Evolutionary conservation across 2,888 invertebrate species (phyloP).

Genomic region (Eutolmus rufibarbis): DNA sequence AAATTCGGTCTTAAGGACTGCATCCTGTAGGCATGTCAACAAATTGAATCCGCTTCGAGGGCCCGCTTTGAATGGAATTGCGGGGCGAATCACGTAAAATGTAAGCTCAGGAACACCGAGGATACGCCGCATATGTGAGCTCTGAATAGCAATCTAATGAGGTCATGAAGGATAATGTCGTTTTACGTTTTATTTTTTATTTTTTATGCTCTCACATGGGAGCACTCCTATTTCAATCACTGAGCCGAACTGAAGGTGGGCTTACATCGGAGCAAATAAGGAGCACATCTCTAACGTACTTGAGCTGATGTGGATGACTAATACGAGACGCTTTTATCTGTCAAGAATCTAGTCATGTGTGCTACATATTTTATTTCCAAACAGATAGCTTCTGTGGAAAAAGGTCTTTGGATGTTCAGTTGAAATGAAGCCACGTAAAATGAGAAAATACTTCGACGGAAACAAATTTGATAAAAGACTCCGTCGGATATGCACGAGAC

Average conservation of each 20-base stretch:
- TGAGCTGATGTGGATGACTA: slow-evolving; percentile 44
- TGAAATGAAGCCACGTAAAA: slow-evolving; percentile 38
- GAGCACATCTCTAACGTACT: slow-evolving; percentile 15
- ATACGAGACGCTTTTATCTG: slow-evolving; percentile 47
- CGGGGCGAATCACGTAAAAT: slow-evolving; percentile 20
- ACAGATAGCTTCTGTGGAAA: slow-evolving; percentile 36
- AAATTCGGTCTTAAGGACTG: slow-evolving; percentile 38
- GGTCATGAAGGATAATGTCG: slow-evolving; percentile 46
- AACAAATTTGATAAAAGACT: slow-evolving; percentile 47
- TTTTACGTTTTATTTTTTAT: slow-evolving; percentile 43
- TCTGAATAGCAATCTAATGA: slow-evolving; percentile 46
- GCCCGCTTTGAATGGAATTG: slow-evolving; percentile 30
- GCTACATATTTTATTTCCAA: slow-evolving; percentile 46
- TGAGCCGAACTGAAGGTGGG: slow-evolving; percentile 12
- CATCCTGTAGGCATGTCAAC: slow-evolving; percentile 44
- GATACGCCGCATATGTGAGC: slow-evolving; percentile 39
- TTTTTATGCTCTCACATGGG: slow-evolving; percentile 40
- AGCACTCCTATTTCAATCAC: slow-evolving; percentile 32
- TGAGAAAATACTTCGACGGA: slow-evolving; percentile 43
- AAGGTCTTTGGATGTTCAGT: slow-evolving; percentile 4
- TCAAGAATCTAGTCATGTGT: slow-evolving; percentile 46
- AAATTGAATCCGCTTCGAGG: slow-evolving; percentile 43
- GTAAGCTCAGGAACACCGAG: slow-evolving; percentile 12
- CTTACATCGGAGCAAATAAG: slow-evolving; percentile 11
- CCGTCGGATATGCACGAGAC: slow-evolving; percentile 34